Percentiles rank a stretch among this genome's conserved stretches.
Evolutionary conservation across 2,113 vertebrate species (phyloP).

Genomic region (Hemichromis elongatus): DNA sequence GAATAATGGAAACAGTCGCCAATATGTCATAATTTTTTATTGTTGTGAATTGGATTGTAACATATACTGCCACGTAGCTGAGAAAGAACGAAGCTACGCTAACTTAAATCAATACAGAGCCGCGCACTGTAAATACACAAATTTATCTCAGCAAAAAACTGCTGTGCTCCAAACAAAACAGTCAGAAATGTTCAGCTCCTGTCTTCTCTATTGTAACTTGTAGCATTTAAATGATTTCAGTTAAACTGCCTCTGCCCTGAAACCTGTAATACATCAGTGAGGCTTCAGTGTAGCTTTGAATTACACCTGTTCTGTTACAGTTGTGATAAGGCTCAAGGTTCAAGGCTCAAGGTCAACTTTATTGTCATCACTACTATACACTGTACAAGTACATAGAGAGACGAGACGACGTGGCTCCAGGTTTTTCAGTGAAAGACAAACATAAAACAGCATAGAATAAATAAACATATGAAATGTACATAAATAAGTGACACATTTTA

Average conservation of each 20-base stretch:
- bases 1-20: too few relatives aligned
- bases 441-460: too few relatives aligned
- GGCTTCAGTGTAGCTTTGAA: background rate
- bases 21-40: background rate
- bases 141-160: background rate
- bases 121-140: fast-evolving
- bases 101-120: background rate
- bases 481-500: too few relatives aligned
- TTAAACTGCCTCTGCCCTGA: background rate
- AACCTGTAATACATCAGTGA: background rate
- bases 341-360: too few relatives aligned
- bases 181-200: background rate
- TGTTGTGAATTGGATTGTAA: background rate
- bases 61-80: fast-evolving
- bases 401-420: too few relatives aligned
- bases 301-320: background rate
- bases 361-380: too few relatives aligned
- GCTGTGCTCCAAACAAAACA: background rate
- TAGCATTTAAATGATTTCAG: background rate
- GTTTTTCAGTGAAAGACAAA: too few relatives aligned
- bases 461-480: too few relatives aligned
- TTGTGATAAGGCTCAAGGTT: background rate
- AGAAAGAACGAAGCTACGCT: background rate
- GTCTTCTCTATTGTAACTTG: background rate
- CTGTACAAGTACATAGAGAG: too few relatives aligned